phyloP scores from a whole-genome alignment of 1,140 invertebrate species.

The Lordiphosa clarofinis region DNA sequence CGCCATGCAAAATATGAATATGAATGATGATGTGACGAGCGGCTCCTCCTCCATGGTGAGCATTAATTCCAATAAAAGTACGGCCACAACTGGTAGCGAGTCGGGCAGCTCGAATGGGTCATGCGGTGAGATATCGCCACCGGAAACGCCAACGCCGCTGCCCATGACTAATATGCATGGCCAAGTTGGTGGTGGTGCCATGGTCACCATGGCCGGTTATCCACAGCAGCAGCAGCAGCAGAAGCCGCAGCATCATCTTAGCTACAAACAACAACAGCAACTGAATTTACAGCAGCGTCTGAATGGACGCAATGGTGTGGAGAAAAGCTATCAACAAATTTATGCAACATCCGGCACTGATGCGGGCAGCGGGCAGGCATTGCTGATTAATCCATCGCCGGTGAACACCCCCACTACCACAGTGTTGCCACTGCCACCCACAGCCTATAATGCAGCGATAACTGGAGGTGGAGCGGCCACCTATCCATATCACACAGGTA shows the following conservation, averaged over 20 bases:
- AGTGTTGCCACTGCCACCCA: constrained; percentile 41
- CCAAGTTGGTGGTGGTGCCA: constrained; percentile 30
- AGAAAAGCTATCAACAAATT: constrained; percentile 66
- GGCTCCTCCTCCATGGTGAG: constrained; percentile 31
- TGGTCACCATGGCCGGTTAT: constrained; percentile 27
- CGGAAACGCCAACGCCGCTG: constrained; percentile 68
- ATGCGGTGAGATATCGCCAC: constrained; percentile 70
- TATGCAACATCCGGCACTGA: constrained; percentile 54
- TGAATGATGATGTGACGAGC: constrained; percentile 53
- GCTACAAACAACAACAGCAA: constrained; percentile 59
- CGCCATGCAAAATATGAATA: constrained; percentile 69
- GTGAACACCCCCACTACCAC: constrained; percentile 54
- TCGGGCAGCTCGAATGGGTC: constrained; percentile 77
- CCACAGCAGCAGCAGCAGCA: constrained; percentile 21
- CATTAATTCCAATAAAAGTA: constrained; percentile 64
- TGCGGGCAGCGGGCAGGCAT: constrained; percentile 38
- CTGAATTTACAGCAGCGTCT: constrained; percentile 60
- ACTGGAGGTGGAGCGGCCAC: constrained; percentile 24
- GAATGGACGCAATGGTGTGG: constrained; percentile 68
- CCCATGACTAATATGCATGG: constrained; percentile 33
- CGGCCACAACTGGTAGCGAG: constrained; percentile 68
- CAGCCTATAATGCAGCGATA: constrained; percentile 45
- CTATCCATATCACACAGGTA: constrained; percentile 70
- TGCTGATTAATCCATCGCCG: constrained; percentile 58
- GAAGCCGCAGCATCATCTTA: constrained; percentile 62